Conservation (phyloP, 2,888 invertebrate species). For the Gnatocerus cornutus region DNA sequence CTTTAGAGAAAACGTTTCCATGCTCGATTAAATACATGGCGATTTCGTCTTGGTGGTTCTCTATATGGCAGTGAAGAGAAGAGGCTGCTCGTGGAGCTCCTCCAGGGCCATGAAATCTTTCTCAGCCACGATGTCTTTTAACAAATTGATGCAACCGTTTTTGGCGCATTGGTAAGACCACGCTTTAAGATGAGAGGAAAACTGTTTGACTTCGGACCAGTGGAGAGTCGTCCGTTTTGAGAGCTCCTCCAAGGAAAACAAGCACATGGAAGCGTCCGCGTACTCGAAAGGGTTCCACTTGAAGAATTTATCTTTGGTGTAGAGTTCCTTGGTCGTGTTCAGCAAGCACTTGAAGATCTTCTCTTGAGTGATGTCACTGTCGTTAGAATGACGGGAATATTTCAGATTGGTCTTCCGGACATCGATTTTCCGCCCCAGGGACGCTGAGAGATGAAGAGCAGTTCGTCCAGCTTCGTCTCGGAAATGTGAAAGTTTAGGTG, state of each 20-base stretch:
- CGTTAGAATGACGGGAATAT: not conserved
- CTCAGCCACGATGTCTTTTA: not conserved
- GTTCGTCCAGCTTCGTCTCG: conserved; percentile 8
- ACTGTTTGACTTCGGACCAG: not conserved
- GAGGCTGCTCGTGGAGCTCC: not conserved
- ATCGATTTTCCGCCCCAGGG: not conserved
- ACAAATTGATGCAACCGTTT: not conserved
- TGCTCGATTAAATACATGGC: not conserved
- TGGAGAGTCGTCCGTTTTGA: not conserved
- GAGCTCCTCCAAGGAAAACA: not conserved
- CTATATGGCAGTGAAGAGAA: not conserved
- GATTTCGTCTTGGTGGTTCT: not conserved
- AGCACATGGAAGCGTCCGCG: not conserved
- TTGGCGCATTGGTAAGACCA: not conserved
- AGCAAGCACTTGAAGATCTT: not conserved
- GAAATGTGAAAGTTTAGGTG: not conserved
- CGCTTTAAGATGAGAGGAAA: not conserved
- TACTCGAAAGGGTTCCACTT: not conserved
- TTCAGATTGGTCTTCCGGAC: not conserved
- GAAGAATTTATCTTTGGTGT: not conserved
- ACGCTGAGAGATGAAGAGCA: not conserved
- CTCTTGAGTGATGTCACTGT: not conserved
- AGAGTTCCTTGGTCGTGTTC: no score
- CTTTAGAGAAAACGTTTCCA: not conserved
- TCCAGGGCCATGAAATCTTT: not conserved